These are phyloP conservation scores for Troides helena DNA, from an alignment of 2,888 invertebrate species.

Conservation along the genomic window DNA sequence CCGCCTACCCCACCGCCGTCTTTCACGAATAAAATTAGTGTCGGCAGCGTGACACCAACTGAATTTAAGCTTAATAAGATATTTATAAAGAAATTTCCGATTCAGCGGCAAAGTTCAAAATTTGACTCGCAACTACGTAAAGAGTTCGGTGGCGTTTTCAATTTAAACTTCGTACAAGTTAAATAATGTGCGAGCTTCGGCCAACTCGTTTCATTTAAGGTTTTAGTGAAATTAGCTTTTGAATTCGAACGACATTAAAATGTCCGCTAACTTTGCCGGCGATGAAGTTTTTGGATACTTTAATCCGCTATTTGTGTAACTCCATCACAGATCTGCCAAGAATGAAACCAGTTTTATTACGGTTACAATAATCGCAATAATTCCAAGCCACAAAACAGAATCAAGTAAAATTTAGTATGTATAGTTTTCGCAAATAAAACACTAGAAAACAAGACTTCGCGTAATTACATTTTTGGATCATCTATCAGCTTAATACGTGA, in stretches of 20 bases:
- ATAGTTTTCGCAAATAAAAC: too few species aligned
- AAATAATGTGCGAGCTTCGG: constrained; percentile 77
- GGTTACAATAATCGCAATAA: not conserved
- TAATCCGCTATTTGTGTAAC: constrained; percentile 8
- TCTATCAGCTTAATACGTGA: too few species aligned
- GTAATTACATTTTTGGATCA: too few species aligned
- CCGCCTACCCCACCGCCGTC: constrained; percentile 62
- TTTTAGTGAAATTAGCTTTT: constrained; percentile 79
- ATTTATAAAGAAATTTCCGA: constrained; percentile 80
- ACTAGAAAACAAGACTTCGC: too few species aligned
- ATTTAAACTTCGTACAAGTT: constrained; percentile 79
- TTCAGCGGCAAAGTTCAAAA: constrained; percentile 80
- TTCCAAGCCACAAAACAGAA: not conserved
- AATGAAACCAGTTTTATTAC: not conserved
- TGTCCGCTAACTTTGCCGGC: constrained; percentile 50
- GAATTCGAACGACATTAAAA: constrained; percentile 72
- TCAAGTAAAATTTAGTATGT: too few species aligned
- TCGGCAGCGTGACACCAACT: constrained; percentile 79
- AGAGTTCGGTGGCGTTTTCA: constrained; percentile 79
- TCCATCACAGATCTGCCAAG: not conserved
- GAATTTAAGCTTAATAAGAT: constrained; percentile 79
- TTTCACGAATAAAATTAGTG: constrained; percentile 79
- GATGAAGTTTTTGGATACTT: constrained; percentile 34
- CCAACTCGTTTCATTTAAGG: constrained; percentile 78
- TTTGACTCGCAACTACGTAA: constrained; percentile 74